Evolutionary conservation across 1,140 invertebrate species (phyloP), one percentile per base, ranked within the genome.

Genomic region (Drosophila neocordata): DNA sequence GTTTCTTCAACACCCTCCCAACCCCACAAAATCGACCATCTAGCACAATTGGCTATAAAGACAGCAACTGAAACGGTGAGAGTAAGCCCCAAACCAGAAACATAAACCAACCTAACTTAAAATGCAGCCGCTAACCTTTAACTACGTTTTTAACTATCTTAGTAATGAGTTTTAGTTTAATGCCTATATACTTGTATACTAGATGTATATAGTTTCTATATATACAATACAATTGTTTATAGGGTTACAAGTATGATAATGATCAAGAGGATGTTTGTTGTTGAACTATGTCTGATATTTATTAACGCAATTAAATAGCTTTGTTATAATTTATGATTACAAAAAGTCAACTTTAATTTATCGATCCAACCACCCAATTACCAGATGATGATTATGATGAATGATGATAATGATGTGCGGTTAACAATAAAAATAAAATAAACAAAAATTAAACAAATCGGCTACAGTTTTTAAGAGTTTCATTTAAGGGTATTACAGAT

Each of bases 221-320:
- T 71, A 67, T 69, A 20, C 41, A 48, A 48, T 48, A 20, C 41
- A 20, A 48, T 48, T 48, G 41, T 48, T 48, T 65, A 74, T 70
- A 69, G 71, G 56, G 52, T 63, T 69, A 65, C 72, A 78, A 67
- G 67, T 74, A 73, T 62, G 35, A 37, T 66, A 79, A 69, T 62
- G 53, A 82, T 77, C 41, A 48, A 48, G 64, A 85, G 73, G 61
- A 52, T 78, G 57, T 87, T 85, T 87, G 62, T 85, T 80, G 76
- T 89, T 88, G 48, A 82, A 77, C 78, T 71, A 73, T 80, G 77
- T 89, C 80, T 89, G 85, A 85, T 89, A 89, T 89, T 89, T 78
- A 79, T 79, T 81, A 89, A 84, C 64, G 71, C 67, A 74, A 66
- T 73, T 78, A 78, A 60, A 77, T 70, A 88, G 79, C 70, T 66